Percentiles rank a stretch among this genome's conserved stretches.
phyloP scores from a whole-genome alignment of 2,797 vertebrate genomes.

The Falco naumanni region DNA sequence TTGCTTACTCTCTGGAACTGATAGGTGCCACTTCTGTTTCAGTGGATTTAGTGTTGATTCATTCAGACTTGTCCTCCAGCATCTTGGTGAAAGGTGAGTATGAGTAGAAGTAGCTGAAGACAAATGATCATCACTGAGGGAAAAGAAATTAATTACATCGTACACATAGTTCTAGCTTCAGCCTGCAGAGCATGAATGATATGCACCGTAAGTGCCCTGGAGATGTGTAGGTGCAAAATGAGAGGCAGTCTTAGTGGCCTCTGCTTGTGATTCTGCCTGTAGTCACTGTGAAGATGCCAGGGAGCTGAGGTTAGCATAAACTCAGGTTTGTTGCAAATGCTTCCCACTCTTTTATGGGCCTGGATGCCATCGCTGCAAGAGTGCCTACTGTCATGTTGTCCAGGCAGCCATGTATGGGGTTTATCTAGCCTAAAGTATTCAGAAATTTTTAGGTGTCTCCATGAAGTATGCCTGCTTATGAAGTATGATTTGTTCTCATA shows the following conservation, averaged over 20 bases:
- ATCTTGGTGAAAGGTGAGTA: background rate
- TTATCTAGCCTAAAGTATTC: background rate
- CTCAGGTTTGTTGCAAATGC: background rate
- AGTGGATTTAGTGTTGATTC: background rate
- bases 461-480: background rate
- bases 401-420: background rate
- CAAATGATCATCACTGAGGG: background rate
- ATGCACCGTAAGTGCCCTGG: fast-evolving
- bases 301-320: background rate
- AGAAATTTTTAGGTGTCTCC: background rate
- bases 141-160: background rate
- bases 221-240: background rate
- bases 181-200: background rate
- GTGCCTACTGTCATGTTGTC: background rate
- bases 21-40: background rate
- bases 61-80: background rate
- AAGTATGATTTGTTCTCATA: background rate
- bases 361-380: background rate
- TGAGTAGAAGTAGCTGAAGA: background rate
- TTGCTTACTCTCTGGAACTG: background rate
- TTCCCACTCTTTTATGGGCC: background rate
- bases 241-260: background rate
- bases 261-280: background rate
- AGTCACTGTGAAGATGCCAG: background rate
- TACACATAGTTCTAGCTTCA: background rate